phyloP scores from a whole-genome alignment of 2,113 vertebrate genomes.

The Xiphophorus couchianus region DNA sequence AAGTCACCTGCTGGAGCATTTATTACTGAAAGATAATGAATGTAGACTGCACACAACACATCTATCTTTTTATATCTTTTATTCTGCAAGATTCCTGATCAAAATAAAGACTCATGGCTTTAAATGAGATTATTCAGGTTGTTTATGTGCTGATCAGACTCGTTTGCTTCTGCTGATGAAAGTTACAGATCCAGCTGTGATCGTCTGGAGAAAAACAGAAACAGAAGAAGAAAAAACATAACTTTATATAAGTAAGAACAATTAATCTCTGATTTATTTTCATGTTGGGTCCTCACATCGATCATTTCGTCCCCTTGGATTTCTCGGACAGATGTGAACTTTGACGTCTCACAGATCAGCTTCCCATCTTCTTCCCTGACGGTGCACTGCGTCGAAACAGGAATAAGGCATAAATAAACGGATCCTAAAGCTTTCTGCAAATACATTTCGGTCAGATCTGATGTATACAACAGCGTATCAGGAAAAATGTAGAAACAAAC shows the following conservation, averaged over 20 bases:
- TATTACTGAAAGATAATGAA: no score
- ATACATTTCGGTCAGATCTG: no score
- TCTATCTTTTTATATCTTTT: neutral
- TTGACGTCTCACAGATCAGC: conserved; percentile 80
- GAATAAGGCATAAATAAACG: accelerated
- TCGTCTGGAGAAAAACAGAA: conserved; percentile 69
- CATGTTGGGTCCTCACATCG: conserved; percentile 78
- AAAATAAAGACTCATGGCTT: neutral
- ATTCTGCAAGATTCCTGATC: neutral
- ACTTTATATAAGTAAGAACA: neutral
- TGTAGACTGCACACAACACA: no score
- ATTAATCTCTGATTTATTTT: neutral
- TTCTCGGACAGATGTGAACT: conserved; percentile 82
- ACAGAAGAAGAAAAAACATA: neutral
- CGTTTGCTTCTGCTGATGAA: conserved; percentile 82
- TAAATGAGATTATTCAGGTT: neutral
- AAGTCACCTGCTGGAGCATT: no score
- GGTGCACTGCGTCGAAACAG: conserved; percentile 73
- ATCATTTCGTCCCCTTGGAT: conserved; percentile 85
- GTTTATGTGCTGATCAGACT: conserved; percentile 42
- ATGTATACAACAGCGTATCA: no score
- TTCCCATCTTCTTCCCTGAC: conserved; percentile 81
- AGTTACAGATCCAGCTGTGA: conserved; percentile 76
- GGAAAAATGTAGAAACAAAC: no score
- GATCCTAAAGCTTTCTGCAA: neutral